These are phyloP conservation scores for Chymomyza caudatula DNA, from an alignment of 2,888 invertebrate species.

Conservation along the genomic window DNA sequence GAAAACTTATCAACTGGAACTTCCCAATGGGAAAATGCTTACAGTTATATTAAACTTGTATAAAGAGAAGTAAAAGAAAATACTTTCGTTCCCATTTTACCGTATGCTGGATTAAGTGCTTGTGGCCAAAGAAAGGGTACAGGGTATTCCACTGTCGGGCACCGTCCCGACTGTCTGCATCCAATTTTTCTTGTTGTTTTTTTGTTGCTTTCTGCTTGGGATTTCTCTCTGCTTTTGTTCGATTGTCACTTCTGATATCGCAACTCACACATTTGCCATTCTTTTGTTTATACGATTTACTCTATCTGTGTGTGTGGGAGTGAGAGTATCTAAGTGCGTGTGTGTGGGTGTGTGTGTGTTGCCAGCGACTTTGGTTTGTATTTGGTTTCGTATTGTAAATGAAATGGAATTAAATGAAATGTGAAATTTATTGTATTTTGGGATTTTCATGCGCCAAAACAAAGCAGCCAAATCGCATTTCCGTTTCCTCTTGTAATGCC, in stretches of 20 bases:
- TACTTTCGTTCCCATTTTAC: too few species aligned
- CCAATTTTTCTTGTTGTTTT: neutral
- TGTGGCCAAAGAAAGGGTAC: too few species aligned
- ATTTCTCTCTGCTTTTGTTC: conserved; percentile 23
- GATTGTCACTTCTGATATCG: neutral
- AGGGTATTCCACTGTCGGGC: too few species aligned
- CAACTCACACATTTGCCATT: neutral
- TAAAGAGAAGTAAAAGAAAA: too few species aligned
- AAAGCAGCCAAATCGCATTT: conserved; percentile 58
- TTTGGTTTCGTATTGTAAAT: conserved; percentile 67
- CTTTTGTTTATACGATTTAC: neutral
- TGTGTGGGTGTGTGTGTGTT: conserved; percentile 32
- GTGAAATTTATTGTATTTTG: conserved; percentile 74
- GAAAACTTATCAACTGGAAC: too few species aligned
- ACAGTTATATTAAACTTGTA: too few species aligned
- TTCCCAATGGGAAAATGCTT: too few species aligned
- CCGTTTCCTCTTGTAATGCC: conserved; percentile 59
- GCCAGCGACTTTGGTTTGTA: conserved; percentile 23
- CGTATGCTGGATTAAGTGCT: too few species aligned
- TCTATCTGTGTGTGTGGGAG: too few species aligned
- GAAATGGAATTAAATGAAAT: conserved; percentile 72
- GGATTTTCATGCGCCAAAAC: conserved; percentile 47
- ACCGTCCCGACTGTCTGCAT: too few species aligned
- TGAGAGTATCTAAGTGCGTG: neutral
- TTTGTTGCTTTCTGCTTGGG: conserved; percentile 14